A percentile compares a stretch with the other conserved stretches of the same genome.
phyloP scores from a whole-genome alignment of 2,113 vertebrate genomes.

The Cochlearius cochlearius region DNA sequence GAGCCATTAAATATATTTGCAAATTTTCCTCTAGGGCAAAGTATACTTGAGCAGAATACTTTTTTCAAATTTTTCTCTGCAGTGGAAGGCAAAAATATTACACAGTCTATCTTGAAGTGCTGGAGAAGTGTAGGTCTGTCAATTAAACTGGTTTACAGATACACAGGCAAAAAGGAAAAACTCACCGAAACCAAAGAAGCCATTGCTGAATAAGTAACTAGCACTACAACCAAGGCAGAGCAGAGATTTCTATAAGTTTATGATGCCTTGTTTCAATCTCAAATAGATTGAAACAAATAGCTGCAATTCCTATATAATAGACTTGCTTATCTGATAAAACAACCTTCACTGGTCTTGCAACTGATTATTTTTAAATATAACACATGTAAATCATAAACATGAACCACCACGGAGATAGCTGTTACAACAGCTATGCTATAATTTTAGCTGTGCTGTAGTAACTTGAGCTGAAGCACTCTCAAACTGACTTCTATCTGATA shows the following conservation, averaged over 20 bases:
- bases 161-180: background rate
- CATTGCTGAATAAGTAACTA: background rate
- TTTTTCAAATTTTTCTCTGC: background rate
- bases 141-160: background rate
- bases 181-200: background rate
- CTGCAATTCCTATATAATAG: background rate
- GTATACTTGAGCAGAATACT: background rate
- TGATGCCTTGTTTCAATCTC: background rate
- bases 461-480: background rate
- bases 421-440: background rate
- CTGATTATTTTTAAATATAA: background rate
- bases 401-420: background rate
- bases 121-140: background rate
- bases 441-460: background rate
- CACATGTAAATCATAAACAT: background rate
- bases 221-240: background rate
- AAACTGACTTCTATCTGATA: background rate
- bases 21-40: slow-evolving; percentile 12
- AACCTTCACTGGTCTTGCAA: background rate
- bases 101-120: background rate
- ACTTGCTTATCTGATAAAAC: background rate
- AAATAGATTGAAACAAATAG: background rate
- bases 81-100: background rate
- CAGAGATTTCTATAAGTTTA: background rate
- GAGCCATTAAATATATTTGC: background rate